phyloP scores from a whole-genome alignment of 2,113 vertebrate genomes.

The Dolichotis patagonum region DNA sequence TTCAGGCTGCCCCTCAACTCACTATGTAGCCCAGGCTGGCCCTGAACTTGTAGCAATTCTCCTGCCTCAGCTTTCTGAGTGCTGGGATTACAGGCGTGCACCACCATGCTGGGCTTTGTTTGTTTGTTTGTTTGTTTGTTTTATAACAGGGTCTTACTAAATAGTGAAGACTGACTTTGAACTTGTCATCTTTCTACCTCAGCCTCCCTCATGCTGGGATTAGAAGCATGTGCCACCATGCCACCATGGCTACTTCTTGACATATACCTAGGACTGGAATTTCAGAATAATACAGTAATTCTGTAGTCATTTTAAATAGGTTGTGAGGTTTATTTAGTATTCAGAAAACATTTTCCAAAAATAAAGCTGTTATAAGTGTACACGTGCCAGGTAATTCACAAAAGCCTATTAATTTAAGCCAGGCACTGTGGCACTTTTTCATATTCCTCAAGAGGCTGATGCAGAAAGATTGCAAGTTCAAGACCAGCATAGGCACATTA shows the following conservation, averaged over 20 bases:
- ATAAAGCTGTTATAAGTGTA: conserved; percentile 15
- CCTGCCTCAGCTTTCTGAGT: no score
- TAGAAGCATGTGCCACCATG: not conserved
- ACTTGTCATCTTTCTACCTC: not conserved
- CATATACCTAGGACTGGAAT: conserved; percentile 17
- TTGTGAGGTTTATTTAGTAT: conserved; percentile 44
- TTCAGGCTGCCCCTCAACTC: no score
- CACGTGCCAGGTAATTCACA: not conserved
- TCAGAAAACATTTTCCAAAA: conserved; percentile 45
- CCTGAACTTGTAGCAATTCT: no score
- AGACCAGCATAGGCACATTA: not conserved
- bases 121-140: not conserved
- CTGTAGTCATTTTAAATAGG: conserved; percentile 26
- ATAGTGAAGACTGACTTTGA: not conserved
- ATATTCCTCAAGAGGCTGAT: not conserved
- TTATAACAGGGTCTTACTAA: not conserved
- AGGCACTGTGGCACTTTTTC: not conserved
- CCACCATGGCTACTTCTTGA: not conserved
- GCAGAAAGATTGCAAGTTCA: not conserved
- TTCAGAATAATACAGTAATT: conserved; percentile 42
- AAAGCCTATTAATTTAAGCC: not conserved
- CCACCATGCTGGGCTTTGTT: not conserved
- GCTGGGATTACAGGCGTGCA: no score
- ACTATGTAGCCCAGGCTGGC: no score
- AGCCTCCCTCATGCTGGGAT: not conserved